Percentiles rank a stretch among this genome's conserved stretches.
phyloP scores from a whole-genome alignment of 2,888 invertebrate species.

The Zonitis immaculata region DNA sequence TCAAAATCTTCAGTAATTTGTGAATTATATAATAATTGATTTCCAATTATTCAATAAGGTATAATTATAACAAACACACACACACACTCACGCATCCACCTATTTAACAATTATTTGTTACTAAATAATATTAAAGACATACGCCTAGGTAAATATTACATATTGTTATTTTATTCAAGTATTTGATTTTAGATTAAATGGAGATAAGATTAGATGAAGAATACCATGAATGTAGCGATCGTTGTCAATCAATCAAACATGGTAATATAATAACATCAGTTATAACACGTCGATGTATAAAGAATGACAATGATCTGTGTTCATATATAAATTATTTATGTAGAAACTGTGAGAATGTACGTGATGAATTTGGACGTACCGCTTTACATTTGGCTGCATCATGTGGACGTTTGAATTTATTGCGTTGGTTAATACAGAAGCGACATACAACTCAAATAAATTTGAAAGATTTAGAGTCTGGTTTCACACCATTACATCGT shows the following conservation, averaged over 20 bases:
- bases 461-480: conserved; percentile 65
- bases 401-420: conserved; percentile 62
- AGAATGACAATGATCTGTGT: conserved; percentile 55
- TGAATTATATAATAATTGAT: too few species aligned
- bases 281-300: conserved; percentile 59
- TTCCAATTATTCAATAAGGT: too few species aligned
- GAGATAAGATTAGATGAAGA: neutral
- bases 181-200: neutral
- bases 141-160: too few species aligned
- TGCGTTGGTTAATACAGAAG: conserved; percentile 69
- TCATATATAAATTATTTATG: conserved; percentile 47
- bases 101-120: too few species aligned
- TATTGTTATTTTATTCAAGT: too few species aligned
- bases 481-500: conserved; percentile 76
- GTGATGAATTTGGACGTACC: conserved; percentile 61
- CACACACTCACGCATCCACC: too few species aligned
- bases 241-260: conserved; percentile 56
- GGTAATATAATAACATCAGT: conserved; percentile 60
- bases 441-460: conserved; percentile 60
- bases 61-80: too few species aligned
- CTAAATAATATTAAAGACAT: too few species aligned
- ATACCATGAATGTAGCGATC: conserved; percentile 54
- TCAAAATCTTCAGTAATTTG: too few species aligned
- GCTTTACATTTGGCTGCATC: conserved; percentile 76
- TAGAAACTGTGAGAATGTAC: conserved; percentile 46